A percentile compares a stretch with the other conserved stretches of the same genome.
These are phyloP conservation scores for Troides helena DNA, from an alignment of 2,888 invertebrate genomes.

Conservation along the genomic window DNA sequence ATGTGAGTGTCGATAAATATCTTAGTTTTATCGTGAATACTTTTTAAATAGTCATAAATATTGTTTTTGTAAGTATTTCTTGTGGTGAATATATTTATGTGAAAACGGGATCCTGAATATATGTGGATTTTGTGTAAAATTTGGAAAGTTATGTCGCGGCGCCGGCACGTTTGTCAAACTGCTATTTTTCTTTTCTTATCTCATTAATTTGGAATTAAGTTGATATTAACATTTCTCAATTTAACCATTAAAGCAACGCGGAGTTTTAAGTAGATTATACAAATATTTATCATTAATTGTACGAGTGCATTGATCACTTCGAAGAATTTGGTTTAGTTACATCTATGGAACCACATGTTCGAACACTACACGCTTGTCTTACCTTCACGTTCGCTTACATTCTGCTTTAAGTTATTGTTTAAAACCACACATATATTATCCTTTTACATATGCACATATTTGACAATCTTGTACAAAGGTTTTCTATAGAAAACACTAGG, in stretches of 20 bases:
- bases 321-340: conserved; percentile 67
- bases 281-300: conserved; percentile 51
- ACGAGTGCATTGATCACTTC: conserved; percentile 47
- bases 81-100: conserved; percentile 69
- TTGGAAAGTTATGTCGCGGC: conserved; percentile 63
- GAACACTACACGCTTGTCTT: conserved; percentile 52
- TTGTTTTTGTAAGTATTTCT: conserved; percentile 77
- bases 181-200: conserved; percentile 61
- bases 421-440: conserved; percentile 23
- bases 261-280: conserved; percentile 45
- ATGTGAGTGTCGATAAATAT: conserved; percentile 89
- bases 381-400: conserved; percentile 44
- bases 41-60: conserved; percentile 64
- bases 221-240: conserved; percentile 48
- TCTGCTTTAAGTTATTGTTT: conserved; percentile 45
- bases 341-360: conserved; percentile 73
- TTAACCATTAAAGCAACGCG: conserved; percentile 41
- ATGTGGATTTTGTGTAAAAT: conserved; percentile 72
- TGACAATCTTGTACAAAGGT: conserved; percentile 35
- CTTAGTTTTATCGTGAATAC: conserved; percentile 75
- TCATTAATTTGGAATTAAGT: conserved; percentile 49
- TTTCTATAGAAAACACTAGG: conserved; percentile 53
- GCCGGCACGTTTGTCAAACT: conserved; percentile 77
- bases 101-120: conserved; percentile 53
- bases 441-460: conserved; percentile 32